Base-by-base conservation (phyloP, 2,797 vertebrate species). In the Poecilia velifera region DNA sequence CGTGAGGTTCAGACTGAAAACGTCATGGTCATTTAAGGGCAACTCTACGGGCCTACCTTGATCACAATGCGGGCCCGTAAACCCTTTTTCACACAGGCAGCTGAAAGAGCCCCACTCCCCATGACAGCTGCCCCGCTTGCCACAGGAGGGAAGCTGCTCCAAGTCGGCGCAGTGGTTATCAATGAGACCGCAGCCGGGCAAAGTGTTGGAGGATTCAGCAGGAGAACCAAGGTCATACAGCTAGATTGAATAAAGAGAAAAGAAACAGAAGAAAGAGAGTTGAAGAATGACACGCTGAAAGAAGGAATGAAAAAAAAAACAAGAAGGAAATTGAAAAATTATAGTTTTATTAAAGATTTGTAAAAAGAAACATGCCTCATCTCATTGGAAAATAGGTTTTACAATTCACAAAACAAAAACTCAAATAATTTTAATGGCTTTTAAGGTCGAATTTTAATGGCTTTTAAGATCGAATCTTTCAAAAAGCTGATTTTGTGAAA, bases 201-300 rank as follows among this genome's bases (percentile, higher is more conserved):
- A 82, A 76, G 95, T 96, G 79, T 94, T 94, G 77, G 87, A 85
- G 4, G 96, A 96, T 87, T 97, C 97, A 22, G 96, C 95, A 1
- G 97, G 96, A 83, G 95, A 94, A 45, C 96, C 96, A 76, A 97
- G 96, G 94, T 98, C 97, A 76, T 97, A 97, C 0, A 97, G 89
- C 97, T 98, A 89, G 82, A 86, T 31, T 41, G 73, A 76, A 77
- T 59, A 72, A 73, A 25, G 84, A 41, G 31, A 82, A 80, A 9
- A 76, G 46, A 13, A 72, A n/a, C 36, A 72, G 16, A 41, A 68
- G 1, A 73, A 78, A 79, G n/a, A 66, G 4, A 46, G 71, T n/a
- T 78, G 0, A 28, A 79, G 25, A 34, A 79, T 72, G 78, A 55
- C n/a, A 41, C 13, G 64, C 22, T 53, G 18, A 51, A 73, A 34